These are phyloP conservation scores for Gerris buenoi DNA, from an alignment of 1,140 invertebrate genomes.

Conservation along the genomic window DNA sequence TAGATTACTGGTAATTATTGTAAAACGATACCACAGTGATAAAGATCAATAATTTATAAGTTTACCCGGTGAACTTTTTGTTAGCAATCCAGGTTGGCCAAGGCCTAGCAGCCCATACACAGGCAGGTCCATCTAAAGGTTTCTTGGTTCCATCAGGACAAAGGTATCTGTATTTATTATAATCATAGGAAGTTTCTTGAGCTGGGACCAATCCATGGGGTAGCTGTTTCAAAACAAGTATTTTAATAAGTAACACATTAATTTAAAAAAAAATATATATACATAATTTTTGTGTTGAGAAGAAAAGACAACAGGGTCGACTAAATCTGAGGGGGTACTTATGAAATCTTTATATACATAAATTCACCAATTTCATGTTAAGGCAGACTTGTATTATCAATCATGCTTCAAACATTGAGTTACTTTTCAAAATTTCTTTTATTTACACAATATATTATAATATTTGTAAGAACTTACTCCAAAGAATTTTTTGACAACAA, in stretches of 20 bases:
- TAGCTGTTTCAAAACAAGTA: slow-evolving; percentile 12
- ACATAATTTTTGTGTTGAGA: no score
- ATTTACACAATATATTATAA: no score
- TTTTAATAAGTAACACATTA: slow-evolving; percentile 1
- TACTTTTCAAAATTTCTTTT: no score
- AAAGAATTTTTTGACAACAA: slow-evolving; percentile 60
- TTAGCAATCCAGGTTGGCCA: slow-evolving; percentile 53
- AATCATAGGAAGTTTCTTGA: slow-evolving; percentile 29
- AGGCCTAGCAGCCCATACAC: slow-evolving; percentile 61
- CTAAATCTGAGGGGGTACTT: no score
- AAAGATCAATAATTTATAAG: neutral
- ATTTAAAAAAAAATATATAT: no score
- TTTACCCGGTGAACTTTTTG: neutral
- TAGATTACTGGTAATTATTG: no score
- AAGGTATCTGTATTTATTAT: slow-evolving; percentile 50
- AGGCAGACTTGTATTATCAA: no score
- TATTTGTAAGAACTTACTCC: slow-evolving; percentile 43
- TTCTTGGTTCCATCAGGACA: slow-evolving; percentile 64
- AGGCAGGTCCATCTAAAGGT: slow-evolving; percentile 47
- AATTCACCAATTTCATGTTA: no score
- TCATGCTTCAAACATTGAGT: no score
- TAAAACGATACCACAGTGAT: no score
- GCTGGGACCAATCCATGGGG: slow-evolving; percentile 17
- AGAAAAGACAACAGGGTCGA: no score
- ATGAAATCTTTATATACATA: no score